Percentiles rank a stretch among this genome's conserved stretches.
phyloP scores from a whole-genome alignment of 1,140 invertebrate species.

The Saccostrea echinata region DNA sequence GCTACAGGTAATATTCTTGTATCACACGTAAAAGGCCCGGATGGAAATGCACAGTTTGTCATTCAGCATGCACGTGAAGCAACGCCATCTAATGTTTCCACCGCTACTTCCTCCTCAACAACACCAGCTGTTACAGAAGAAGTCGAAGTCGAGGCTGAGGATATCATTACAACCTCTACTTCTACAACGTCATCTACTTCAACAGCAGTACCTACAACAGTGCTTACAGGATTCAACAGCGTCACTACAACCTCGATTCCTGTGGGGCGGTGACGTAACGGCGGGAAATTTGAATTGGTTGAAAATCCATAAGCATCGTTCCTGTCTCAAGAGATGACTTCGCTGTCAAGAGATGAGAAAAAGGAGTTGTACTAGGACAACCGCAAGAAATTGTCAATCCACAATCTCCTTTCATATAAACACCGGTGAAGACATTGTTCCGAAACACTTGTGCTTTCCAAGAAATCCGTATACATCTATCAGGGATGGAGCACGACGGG shows the following conservation, averaged over 20 bases:
- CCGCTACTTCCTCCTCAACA: neutral
- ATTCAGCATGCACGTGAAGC: conserved; percentile 3
- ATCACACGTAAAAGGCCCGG: conserved; percentile 29
- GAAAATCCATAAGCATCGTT: neutral
- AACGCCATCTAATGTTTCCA: neutral
- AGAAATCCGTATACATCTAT: neutral
- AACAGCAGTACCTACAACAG: neutral
- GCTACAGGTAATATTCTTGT: conserved; percentile 16
- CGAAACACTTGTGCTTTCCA: neutral
- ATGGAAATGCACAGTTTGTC: conserved; percentile 36
- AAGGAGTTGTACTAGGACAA: neutral
- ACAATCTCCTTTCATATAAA: neutral
- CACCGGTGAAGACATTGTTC: neutral
- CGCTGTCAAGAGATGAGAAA: neutral
- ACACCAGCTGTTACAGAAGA: neutral
- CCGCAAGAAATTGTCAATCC: neutral
- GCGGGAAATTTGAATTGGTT: neutral
- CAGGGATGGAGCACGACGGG: neutral
- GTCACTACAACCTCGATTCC: neutral
- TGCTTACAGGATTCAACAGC: neutral
- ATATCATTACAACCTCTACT: conserved; percentile 1
- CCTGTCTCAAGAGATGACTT: neutral
- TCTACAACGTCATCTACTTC: neutral
- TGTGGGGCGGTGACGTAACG: neutral
- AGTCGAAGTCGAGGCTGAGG: conserved; percentile 41